phyloP scores from a whole-genome alignment of 1,140 invertebrate species.

The Vanessa tameamea region DNA sequence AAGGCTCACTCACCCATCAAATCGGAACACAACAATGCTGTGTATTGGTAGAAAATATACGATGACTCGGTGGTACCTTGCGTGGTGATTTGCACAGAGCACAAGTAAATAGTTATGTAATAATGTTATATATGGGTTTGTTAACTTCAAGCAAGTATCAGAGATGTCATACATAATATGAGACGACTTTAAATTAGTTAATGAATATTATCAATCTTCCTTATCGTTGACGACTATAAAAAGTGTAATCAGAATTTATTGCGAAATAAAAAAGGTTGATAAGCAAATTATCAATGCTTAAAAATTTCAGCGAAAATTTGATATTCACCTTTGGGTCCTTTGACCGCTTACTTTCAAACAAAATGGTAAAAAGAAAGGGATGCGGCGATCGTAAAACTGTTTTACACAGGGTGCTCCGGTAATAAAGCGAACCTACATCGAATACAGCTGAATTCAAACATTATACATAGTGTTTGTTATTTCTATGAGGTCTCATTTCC shows the following conservation, averaged over 20 bases:
- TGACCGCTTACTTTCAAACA: slow-evolving; percentile 53
- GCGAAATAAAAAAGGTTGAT: slow-evolving; percentile 1
- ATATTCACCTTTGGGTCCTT: slow-evolving; percentile 30
- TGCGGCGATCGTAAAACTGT: slow-evolving; percentile 59
- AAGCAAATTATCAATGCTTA: slow-evolving; percentile 15
- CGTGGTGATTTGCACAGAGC: no score
- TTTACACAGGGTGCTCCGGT: slow-evolving; percentile 56
- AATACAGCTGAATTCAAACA: slow-evolving; percentile 35
- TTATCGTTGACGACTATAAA: background rate
- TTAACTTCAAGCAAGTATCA: no score
- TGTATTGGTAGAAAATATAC: no score
- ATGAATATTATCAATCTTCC: background rate
- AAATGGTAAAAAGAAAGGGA: slow-evolving; percentile 57
- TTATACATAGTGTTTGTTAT: slow-evolving; percentile 32
- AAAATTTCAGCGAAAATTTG: slow-evolving; percentile 23
- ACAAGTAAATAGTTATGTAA: no score
- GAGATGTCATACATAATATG: no score
- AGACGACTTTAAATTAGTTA: background rate
- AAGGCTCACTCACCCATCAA: no score
- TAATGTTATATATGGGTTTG: no score
- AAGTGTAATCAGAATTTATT: background rate
- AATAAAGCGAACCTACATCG: slow-evolving; percentile 56
- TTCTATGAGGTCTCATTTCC: slow-evolving; percentile 34
- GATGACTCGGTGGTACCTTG: no score
- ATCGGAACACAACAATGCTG: no score